phyloP scores from a whole-genome alignment of 2,113 vertebrate genomes.

The Percina caprodes region DNA sequence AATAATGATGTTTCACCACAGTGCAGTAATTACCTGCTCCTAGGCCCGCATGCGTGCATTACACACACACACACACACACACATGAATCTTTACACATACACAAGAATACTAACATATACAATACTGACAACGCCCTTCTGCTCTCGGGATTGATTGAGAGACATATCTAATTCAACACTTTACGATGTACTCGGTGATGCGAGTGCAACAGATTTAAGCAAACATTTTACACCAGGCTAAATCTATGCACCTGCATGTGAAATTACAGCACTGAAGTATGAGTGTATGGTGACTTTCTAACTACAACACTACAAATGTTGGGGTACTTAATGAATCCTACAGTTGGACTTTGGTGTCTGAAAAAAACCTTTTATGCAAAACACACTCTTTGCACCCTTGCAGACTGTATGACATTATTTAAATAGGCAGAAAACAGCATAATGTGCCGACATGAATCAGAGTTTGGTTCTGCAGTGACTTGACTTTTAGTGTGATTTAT shows the following conservation, averaged over 20 bases:
- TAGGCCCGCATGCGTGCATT: slow-evolving; percentile 38
- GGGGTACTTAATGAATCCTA: slow-evolving; percentile 16
- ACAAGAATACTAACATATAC: slow-evolving; percentile 22
- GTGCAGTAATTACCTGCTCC: slow-evolving; percentile 79
- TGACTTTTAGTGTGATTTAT: slow-evolving; percentile 4
- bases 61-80: no score
- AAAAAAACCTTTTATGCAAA: slow-evolving; percentile 19
- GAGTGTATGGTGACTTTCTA: slow-evolving; percentile 2
- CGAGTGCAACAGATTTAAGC: slow-evolving; percentile 18
- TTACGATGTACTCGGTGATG: neutral
- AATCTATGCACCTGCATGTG: slow-evolving; percentile 28
- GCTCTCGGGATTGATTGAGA: slow-evolving; percentile 7
- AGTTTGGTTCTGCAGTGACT: neutral
- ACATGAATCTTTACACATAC: slow-evolving; percentile 41
- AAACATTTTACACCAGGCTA: slow-evolving; percentile 18
- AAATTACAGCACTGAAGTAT: slow-evolving; percentile 5
- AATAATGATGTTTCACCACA: slow-evolving; percentile 82
- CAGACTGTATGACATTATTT: neutral
- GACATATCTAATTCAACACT: neutral
- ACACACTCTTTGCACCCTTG: slow-evolving; percentile 18
- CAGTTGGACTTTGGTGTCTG: slow-evolving; percentile 17
- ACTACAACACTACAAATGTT: slow-evolving; percentile 3
- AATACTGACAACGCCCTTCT: neutral
- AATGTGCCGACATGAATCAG: neutral
- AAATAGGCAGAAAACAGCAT: slow-evolving; percentile 5